phyloP scores from a whole-genome alignment of 2,113 vertebrate species.

The Lagopus leucura region DNA sequence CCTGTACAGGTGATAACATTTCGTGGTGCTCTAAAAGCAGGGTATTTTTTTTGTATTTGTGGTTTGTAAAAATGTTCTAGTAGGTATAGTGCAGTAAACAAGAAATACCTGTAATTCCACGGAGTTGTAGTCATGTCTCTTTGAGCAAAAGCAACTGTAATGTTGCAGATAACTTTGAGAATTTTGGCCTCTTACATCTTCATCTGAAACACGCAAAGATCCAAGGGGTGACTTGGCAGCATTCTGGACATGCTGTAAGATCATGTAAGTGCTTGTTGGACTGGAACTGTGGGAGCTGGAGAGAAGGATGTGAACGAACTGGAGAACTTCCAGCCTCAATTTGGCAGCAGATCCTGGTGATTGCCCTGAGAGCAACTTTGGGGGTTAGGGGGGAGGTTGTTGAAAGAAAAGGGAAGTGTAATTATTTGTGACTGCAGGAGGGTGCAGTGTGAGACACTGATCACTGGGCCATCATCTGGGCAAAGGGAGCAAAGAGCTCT shows the following conservation, averaged over 20 bases:
- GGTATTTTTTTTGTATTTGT: not conserved
- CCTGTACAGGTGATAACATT: not conserved
- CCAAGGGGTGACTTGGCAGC: not conserved
- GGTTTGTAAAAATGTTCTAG: not conserved
- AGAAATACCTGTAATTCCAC: not conserved
- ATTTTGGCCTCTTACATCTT: not conserved
- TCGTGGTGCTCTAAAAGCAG: not conserved
- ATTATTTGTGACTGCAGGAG: not conserved
- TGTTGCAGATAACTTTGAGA: not conserved
- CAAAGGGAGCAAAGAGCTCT: not conserved
- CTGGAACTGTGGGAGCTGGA: not conserved
- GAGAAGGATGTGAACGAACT: not conserved
- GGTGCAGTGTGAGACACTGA: not conserved
- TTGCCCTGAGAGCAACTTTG: not conserved
- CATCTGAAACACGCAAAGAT: not conserved
- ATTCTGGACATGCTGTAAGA: not conserved
- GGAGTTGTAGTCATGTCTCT: accelerated
- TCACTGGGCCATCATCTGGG: not conserved
- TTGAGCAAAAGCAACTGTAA: not conserved
- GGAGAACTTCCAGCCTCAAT: not conserved
- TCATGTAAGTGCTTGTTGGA: not conserved
- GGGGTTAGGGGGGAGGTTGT: not conserved
- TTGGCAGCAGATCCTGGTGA: not conserved
- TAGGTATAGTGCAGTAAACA: not conserved
- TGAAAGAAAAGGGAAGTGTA: not conserved